A percentile compares a stretch with the other conserved stretches of the same genome.
phyloP scores from a whole-genome alignment of 2,888 invertebrate species.

The Proisotoma minuta region DNA sequence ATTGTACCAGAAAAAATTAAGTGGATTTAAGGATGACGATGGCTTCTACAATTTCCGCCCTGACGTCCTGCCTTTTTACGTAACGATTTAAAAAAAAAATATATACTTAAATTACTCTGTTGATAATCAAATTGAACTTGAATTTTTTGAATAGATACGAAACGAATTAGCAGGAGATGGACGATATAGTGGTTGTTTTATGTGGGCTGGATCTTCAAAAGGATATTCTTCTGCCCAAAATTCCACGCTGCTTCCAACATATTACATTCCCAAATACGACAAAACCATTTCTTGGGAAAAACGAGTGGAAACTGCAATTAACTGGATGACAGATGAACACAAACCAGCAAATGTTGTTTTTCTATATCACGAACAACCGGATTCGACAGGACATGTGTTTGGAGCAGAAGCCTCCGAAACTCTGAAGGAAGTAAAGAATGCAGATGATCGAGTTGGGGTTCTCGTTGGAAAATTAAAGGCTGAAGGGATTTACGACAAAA shows the following conservation, averaged over 20 bases:
- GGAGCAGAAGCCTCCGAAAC: slow-evolving; percentile 56
- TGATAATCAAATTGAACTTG: slow-evolving; percentile 51
- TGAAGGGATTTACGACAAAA: slow-evolving; percentile 54
- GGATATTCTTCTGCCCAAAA: slow-evolving; percentile 10
- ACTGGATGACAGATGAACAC: slow-evolving; percentile 58
- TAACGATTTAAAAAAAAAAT: slow-evolving; percentile 8
- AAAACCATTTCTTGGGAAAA: slow-evolving; percentile 51
- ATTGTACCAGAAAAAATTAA: slow-evolving; percentile 40
- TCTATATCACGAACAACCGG: slow-evolving; percentile 68
- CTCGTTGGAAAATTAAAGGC: slow-evolving; percentile 55
- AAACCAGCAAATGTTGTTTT: slow-evolving; percentile 65
- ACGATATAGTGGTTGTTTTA: slow-evolving; percentile 61
- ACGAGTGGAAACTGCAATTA: slow-evolving; percentile 58
- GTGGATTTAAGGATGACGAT: slow-evolving; percentile 32
- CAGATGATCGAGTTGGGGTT: slow-evolving; percentile 56
- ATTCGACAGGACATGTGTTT: slow-evolving; percentile 59
- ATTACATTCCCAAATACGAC: slow-evolving; percentile 48
- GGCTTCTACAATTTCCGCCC: slow-evolving; percentile 33
- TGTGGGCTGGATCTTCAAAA: slow-evolving; percentile 62
- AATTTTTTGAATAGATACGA: slow-evolving; percentile 49
- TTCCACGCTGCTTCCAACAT: slow-evolving; percentile 54
- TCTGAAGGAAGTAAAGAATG: slow-evolving; percentile 39
- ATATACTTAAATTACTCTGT: background rate
- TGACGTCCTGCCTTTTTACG: slow-evolving; percentile 35
- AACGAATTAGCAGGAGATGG: slow-evolving; percentile 57